A percentile compares a stretch with the other conserved stretches of the same genome.
Evolutionary conservation across 2,113 vertebrate genomes (phyloP).

Genomic region (Oceanodroma tethys): DNA sequence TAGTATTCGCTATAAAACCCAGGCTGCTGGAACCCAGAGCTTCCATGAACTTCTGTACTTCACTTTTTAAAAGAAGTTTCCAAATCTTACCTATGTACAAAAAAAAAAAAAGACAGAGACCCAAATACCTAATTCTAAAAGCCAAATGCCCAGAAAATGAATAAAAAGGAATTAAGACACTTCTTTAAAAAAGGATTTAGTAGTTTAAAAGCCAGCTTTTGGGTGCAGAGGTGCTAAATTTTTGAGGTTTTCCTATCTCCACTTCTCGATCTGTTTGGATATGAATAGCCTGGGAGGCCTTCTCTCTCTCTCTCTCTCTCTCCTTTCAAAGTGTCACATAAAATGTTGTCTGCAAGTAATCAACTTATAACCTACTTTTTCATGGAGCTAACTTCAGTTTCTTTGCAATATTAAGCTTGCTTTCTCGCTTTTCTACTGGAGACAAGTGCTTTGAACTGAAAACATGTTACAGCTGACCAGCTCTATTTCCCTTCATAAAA

Average conservation of each 20-base stretch:
- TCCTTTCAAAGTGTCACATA: neutral
- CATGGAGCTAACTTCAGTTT: neutral
- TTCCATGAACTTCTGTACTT: neutral
- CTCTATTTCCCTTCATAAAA: neutral
- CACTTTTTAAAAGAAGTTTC: neutral
- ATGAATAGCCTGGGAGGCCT: neutral
- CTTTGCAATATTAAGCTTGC: neutral
- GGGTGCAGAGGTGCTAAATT: neutral
- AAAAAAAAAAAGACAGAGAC: neutral
- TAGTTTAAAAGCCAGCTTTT: neutral
- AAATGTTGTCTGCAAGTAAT: neutral
- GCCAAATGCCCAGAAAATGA: neutral
- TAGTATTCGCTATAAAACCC: neutral
- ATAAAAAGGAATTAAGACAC: neutral
- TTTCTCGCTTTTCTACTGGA: neutral
- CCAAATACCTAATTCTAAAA: neutral
- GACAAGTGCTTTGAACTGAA: neutral
- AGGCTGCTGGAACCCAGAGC: neutral
- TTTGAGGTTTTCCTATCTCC: neutral
- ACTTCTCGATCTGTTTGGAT: neutral
- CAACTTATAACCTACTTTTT: neutral
- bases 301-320: neutral
- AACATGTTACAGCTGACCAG: neutral
- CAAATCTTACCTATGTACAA: neutral
- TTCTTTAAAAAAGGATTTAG: neutral